phyloP scores from a whole-genome alignment of 2,113 vertebrate species.

The Heliornis fulica region DNA sequence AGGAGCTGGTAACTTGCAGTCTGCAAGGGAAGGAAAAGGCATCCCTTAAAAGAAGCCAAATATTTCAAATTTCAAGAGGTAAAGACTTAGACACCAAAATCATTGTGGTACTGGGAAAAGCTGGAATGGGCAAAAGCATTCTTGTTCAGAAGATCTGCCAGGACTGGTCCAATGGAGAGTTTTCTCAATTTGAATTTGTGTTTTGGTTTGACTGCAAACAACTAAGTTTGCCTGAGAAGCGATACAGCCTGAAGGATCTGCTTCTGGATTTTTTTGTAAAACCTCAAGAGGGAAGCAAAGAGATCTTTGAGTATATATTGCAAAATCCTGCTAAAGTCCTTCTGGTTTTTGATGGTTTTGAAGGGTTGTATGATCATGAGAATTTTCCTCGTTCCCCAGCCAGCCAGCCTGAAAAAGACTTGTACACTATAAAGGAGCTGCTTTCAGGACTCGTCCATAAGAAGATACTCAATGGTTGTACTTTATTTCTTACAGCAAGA shows the following conservation, averaged over 20 bases:
- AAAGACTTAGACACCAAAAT: slow-evolving; percentile 68
- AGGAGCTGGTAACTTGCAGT: slow-evolving; percentile 75
- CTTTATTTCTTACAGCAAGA: slow-evolving; percentile 81
- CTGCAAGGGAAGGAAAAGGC: slow-evolving; percentile 71
- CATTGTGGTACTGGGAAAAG: slow-evolving; percentile 80
- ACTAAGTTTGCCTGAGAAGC: slow-evolving; percentile 63
- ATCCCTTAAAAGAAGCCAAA: slow-evolving; percentile 57
- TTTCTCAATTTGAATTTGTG: slow-evolving; percentile 86
- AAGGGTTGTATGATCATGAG: slow-evolving; percentile 80
- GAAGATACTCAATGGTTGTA: slow-evolving; percentile 83
- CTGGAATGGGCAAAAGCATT: slow-evolving; percentile 87
- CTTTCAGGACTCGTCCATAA: slow-evolving; percentile 85
- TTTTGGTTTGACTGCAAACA: slow-evolving; percentile 81
- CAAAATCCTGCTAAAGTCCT: slow-evolving; percentile 80
- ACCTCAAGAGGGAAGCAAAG: slow-evolving; percentile 38
- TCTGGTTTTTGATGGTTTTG: slow-evolving; percentile 89
- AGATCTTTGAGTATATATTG: slow-evolving; percentile 78
- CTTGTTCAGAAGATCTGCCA: slow-evolving; percentile 80
- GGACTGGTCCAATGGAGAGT: slow-evolving; percentile 83
- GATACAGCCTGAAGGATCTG: slow-evolving; percentile 77
- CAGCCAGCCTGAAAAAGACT: slow-evolving; percentile 14
- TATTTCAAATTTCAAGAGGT: slow-evolving; percentile 66
- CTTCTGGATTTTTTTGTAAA: slow-evolving; percentile 73
- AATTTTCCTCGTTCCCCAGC: slow-evolving; percentile 55
- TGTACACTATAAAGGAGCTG: slow-evolving; percentile 74